These are phyloP conservation scores for Pyrrhia umbra DNA, from an alignment of 2,888 invertebrate genomes.

Conservation along the genomic window DNA sequence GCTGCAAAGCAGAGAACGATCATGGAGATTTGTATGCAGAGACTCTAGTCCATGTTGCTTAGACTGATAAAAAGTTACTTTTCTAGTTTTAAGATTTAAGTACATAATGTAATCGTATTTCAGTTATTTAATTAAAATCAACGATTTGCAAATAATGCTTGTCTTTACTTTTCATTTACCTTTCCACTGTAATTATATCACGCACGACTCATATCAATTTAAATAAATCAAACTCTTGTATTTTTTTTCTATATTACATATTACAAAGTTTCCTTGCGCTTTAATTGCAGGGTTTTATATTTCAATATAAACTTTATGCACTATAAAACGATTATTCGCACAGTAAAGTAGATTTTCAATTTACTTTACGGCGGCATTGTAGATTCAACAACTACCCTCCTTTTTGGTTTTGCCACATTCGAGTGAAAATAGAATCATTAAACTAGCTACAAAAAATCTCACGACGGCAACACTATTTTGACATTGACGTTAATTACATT, in stretches of 20 bases:
- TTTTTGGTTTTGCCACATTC: no score
- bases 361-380: no score
- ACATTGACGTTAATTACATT: constrained; percentile 30
- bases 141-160: neutral
- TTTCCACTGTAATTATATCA: neutral
- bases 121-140: constrained; percentile 17
- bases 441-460: neutral
- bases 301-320: no score
- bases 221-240: no score
- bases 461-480: constrained; percentile 8
- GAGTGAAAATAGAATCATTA: no score
- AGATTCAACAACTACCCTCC: no score
- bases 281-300: no score
- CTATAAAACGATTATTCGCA: no score
- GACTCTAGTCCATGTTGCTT: constrained; percentile 58
- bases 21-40: constrained; percentile 76
- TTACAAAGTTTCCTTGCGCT: no score
- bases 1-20: constrained; percentile 75
- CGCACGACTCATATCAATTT: no score
- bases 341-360: no score
- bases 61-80: constrained; percentile 14
- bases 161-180: neutral
- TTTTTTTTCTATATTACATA: no score
- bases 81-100: constrained; percentile 24
- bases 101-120: constrained; percentile 7